These are phyloP conservation scores for Pentalonia nigronervosa DNA, from an alignment of 1,140 invertebrate genomes.

Conservation along the genomic window DNA sequence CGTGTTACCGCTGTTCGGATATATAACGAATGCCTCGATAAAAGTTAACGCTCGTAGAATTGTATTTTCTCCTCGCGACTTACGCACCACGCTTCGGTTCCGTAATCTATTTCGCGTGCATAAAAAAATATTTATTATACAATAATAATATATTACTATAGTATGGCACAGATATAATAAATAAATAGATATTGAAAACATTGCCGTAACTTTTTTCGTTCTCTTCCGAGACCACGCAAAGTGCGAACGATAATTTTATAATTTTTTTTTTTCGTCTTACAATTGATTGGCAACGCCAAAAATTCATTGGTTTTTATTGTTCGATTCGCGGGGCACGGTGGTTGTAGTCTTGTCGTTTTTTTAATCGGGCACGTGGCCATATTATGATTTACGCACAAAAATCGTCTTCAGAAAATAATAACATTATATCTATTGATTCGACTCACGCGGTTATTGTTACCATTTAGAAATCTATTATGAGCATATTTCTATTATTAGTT, in stretches of 20 bases:
- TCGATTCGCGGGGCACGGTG: neutral
- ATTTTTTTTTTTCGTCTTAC: neutral
- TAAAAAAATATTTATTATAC: neutral
- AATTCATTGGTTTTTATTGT: neutral
- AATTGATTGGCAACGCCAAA: neutral
- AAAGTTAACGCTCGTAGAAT: neutral
- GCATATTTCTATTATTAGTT: neutral
- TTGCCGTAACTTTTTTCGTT: neutral
- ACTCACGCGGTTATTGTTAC: constrained; percentile 30
- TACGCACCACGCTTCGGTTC: neutral
- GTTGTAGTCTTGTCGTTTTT: neutral
- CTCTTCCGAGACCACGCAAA: no score
- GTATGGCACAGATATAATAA: neutral
- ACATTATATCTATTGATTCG: constrained; percentile 1
- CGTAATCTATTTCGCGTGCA: neutral
- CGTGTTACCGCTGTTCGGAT: neutral
- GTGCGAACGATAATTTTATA: neutral
- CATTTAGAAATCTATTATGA: neutral
- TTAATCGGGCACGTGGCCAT: constrained; percentile 20
- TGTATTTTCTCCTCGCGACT: neutral
- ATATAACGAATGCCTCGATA: constrained; percentile 17
- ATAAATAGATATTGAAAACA: neutral
- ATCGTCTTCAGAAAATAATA: neutral
- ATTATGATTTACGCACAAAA: neutral
- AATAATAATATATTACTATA: neutral